Evolutionary conservation across 2,113 vertebrate species (phyloP), one percentile per base, ranked within the genome.

Genomic region (Acanthochromis polyacanthus): DNA sequence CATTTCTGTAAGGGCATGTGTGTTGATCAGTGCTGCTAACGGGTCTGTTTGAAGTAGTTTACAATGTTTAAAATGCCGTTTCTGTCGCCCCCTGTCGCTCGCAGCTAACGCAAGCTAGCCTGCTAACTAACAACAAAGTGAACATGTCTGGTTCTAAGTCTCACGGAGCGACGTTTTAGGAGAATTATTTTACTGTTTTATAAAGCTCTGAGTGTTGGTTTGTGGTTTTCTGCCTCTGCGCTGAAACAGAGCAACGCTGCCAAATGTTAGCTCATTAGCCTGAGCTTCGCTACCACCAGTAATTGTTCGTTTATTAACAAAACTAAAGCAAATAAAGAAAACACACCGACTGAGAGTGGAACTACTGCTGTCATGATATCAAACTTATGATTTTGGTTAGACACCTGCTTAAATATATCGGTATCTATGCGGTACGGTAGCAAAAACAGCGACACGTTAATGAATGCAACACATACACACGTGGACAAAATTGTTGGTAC

Each of bases 1-100:
- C 0, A 1, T 5, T 38, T 38, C 1, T 0, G 0, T 10, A 0
- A 0, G 0, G 1, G 32, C 1, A 0, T 14, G 0, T 23, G 2
- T 22, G 7, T n/a, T 11, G 16, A 19, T 8, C 40, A 0, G 14
- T 30, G 17, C 20, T 1, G 9, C 1, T 30, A 3, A 3, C 1
- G 11, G 20, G 1, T 10, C 7, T 7, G 0, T 5, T 1, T 4
- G 4, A 17, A 2, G 8, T 40, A 4, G 28, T 30, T 81, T 55
- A 6, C 52, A 10, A 20, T 0, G 5, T 20, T 63, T 14, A 6
- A 20, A 48, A 45, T 3, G 30, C n/a, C 5, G n/a, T 7, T 52
- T 17, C 1, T 36, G 32, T 36, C 7, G 9, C 7, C 25, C 4
- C 20, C 1, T 22, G 3, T 3, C 14, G 62, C 11, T 30, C 46